Base-by-base conservation (phyloP, 35 echinoderm and acorn worm species). In the Lytechinus pictus region DNA sequence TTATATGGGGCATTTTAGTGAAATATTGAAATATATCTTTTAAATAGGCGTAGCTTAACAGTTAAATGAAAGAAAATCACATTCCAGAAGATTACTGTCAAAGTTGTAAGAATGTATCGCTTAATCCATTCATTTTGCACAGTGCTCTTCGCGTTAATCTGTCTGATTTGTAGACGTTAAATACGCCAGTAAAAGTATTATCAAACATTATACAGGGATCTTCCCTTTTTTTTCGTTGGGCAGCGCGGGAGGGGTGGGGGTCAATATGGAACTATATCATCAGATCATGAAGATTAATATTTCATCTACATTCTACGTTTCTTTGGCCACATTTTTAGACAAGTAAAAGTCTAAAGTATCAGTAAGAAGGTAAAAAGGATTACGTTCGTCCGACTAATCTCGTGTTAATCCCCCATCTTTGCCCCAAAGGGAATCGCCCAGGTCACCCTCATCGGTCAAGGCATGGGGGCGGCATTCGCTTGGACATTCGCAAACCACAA, bases 401-500 rank as follows among this genome's bases (percentile, higher is more conserved):
- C 29, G 10, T 90, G 33, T 44, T 90, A 44, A 44, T 90, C 88
- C 88, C 24, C 19, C 27, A 28, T 52, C 14, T 21, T 90, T 28
- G 27, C 10, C 27, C 28, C 86, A 10, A 44, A 93, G 92, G 92
- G 92, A 54, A 33, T 93, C 27, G 92, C 92, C n/a, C 92, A 93
- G 53, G 92, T 93, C 53, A 93, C 92, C 9, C 52, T 93, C 24
- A 27, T 93, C 11, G 92, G 92, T 27, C 14, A 57, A 57, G 92
- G 92, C 16, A 93, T 93, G 53, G 92, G 92, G 52, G 53, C 92
- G 11, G 92, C 92, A 13, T 93, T 93, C 5, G 92, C 92, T 27
- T 93, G 52, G 92, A 57, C 92, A 27, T 93, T 93, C 92, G 92
- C 92, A 19, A 93, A 93, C 27, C 92, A 93, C 52, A 93, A 57